Evolutionary conservation across 2,113 vertebrate species (phyloP).

Genomic region (Dissostichus mawsoni): DNA sequence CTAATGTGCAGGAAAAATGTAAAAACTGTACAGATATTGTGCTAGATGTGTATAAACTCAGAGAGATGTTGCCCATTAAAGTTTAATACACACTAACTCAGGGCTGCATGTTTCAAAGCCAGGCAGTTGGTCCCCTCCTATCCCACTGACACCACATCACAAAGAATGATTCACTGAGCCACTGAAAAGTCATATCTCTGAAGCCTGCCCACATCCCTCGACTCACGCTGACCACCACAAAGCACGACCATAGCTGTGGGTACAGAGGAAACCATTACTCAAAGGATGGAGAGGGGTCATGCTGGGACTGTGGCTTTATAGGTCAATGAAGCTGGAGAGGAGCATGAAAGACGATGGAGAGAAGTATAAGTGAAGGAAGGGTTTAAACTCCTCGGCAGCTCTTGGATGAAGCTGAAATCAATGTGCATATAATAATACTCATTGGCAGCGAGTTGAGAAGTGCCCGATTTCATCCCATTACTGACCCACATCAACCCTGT

Average conservation of each 20-base stretch:
- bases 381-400: constrained; percentile 15
- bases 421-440: constrained; percentile 21
- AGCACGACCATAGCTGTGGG: constrained; percentile 40
- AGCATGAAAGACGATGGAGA: constrained; percentile 8
- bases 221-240: constrained; percentile 33
- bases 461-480: constrained; percentile 41
- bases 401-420: constrained; percentile 45
- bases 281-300: constrained; percentile 18
- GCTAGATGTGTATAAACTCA: background rate
- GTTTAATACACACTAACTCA: background rate
- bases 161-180: constrained; percentile 42
- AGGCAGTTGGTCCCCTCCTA: background rate
- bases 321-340: constrained; percentile 50
- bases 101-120: background rate
- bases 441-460: constrained; percentile 30
- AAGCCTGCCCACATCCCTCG: constrained; percentile 28
- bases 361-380: background rate
- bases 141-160: constrained; percentile 35
- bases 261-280: constrained; percentile 40
- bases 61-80: background rate
- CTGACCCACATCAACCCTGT: constrained; percentile 62
- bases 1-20: background rate
- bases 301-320: constrained; percentile 58
- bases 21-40: constrained; percentile 5
- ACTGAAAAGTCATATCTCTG: constrained; percentile 46